Percentiles rank a stretch among this genome's conserved stretches.
Conservation (phyloP, 2,113 vertebrate species). For the Bucco capensis region DNA sequence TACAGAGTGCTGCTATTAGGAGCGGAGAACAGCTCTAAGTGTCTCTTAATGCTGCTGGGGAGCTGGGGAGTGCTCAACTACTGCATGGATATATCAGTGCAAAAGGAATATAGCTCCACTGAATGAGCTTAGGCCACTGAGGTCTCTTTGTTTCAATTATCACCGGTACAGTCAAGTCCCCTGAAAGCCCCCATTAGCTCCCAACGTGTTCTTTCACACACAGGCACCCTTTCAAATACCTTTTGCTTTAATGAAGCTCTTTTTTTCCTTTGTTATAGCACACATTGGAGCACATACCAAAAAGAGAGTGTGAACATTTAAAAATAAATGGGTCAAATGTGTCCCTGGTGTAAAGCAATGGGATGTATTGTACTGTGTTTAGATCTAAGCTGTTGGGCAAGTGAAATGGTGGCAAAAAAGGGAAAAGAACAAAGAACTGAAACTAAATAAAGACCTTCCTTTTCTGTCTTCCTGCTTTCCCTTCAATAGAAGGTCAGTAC, state of each 20-base stretch:
- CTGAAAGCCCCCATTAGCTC: conserved; percentile 31
- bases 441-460: not conserved
- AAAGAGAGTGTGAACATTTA: not conserved
- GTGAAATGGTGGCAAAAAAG: not conserved
- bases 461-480: not conserved
- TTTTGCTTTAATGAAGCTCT: not conserved
- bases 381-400: not conserved
- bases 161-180: not conserved
- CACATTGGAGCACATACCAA: not conserved
- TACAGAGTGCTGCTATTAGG: not conserved
- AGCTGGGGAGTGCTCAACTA: conserved; percentile 16
- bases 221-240: not conserved
- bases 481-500: not conserved
- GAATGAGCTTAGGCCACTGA: not conserved
- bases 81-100: not conserved
- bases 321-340: conserved; percentile 32
- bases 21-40: conserved; percentile 26
- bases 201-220: not conserved
- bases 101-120: not conserved
- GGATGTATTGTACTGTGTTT: not conserved
- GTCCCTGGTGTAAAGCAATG: not conserved
- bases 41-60: conserved; percentile 19
- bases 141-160: conserved; percentile 60
- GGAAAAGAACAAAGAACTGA: not conserved
- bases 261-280: not conserved